phyloP scores from a whole-genome alignment of 1,140 invertebrate species.

The Nasonia longicornis region DNA sequence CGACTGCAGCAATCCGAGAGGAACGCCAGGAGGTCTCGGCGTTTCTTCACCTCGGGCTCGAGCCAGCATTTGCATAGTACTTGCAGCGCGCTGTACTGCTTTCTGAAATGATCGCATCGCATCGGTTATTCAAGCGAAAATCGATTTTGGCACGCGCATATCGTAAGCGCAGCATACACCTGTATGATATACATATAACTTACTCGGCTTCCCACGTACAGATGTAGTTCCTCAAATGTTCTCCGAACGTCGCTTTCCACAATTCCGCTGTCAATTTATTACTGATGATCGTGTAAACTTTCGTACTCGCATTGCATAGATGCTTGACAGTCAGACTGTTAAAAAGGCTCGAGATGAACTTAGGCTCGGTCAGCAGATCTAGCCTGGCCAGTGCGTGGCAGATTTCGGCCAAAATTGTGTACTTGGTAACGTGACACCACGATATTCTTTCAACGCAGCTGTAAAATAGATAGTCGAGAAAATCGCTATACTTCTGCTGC shows the following conservation, averaged over 20 bases:
- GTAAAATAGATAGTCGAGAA: slow-evolving; percentile 51
- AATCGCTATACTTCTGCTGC: slow-evolving; percentile 56
- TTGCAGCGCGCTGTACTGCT: slow-evolving; percentile 53
- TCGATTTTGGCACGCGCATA: no score
- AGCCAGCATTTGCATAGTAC: slow-evolving; percentile 58
- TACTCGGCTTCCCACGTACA: slow-evolving; percentile 56
- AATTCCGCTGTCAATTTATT: slow-evolving; percentile 51
- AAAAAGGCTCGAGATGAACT: slow-evolving; percentile 53
- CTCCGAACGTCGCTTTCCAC: slow-evolving; percentile 54
- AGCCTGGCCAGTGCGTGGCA: slow-evolving; percentile 49
- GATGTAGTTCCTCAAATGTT: slow-evolving; percentile 49
- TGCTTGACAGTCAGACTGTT: slow-evolving; percentile 53
- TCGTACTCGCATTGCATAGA: slow-evolving; percentile 55
- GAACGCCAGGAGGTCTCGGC: slow-evolving; percentile 47
- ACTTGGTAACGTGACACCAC: slow-evolving; percentile 61
- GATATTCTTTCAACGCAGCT: slow-evolving; percentile 54
- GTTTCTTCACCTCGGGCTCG: slow-evolving; percentile 53
- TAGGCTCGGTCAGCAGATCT: slow-evolving; percentile 42
- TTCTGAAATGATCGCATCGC: slow-evolving; percentile 50
- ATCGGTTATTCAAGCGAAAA: not conserved
- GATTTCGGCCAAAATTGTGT: slow-evolving; percentile 59
- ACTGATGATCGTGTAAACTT: slow-evolving; percentile 54
- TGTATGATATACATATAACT: slow-evolving; percentile 43
- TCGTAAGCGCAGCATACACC: no score
- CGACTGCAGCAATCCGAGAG: slow-evolving; percentile 46